Evolutionary conservation across 2,797 vertebrate species (phyloP).

Genomic region (Microchirus variegatus): DNA sequence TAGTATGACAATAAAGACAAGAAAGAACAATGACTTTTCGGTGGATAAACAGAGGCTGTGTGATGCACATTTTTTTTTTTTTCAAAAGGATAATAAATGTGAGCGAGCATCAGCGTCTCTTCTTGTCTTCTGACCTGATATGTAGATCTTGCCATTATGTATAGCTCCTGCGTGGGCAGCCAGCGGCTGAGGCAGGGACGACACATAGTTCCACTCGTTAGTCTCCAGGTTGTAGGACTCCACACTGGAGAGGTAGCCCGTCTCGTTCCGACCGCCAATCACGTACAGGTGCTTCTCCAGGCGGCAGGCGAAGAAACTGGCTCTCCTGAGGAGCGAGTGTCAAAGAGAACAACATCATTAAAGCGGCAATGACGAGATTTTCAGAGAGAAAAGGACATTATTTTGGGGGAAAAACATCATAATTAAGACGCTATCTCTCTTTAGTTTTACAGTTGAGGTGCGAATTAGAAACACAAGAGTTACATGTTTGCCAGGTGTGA

Average conservation of each 20-base stretch:
- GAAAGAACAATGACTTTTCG: no score
- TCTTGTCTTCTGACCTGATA: slow-evolving; percentile 92
- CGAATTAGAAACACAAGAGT: background rate
- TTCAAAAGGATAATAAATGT: background rate
- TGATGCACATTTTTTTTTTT: background rate
- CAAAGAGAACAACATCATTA: slow-evolving; percentile 65
- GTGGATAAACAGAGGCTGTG: background rate
- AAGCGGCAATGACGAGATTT: slow-evolving; percentile 30
- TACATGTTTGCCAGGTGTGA: background rate
- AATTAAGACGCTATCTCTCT: background rate
- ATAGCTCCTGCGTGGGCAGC: slow-evolving; percentile 96
- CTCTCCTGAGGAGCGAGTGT: slow-evolving; percentile 87
- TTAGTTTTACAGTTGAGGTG: background rate
- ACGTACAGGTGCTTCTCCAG: slow-evolving; percentile 97
- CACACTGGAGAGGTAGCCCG: slow-evolving; percentile 96
- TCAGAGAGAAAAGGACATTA: slow-evolving; percentile 5
- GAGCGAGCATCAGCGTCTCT: slow-evolving; percentile 2
- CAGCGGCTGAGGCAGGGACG: slow-evolving; percentile 93
- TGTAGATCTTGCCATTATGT: slow-evolving; percentile 98
- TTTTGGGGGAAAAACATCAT: background rate
- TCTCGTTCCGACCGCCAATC: slow-evolving; percentile 96
- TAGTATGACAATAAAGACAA: no score
- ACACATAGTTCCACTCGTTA: slow-evolving; percentile 98
- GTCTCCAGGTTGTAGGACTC: slow-evolving; percentile 98
- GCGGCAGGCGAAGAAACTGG: slow-evolving; percentile 98